Evolutionary conservation across 2,797 vertebrate genomes (phyloP), one percentile per base, ranked within the genome.

Genomic region (Crenuchus spilurus): DNA sequence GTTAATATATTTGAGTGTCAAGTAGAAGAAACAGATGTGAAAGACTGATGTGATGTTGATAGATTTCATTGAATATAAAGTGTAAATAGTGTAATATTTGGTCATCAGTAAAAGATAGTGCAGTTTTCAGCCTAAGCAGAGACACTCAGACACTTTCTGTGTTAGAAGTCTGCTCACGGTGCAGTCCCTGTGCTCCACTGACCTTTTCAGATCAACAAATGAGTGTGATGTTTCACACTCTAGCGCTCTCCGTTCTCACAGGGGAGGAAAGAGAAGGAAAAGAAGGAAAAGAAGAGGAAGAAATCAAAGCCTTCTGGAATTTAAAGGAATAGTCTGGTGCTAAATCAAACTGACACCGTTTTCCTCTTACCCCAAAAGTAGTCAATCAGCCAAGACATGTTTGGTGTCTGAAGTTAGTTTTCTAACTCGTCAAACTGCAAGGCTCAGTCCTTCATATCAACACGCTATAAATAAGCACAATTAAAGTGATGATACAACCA

Each of bases 191-290:
- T 60, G 42, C 68, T 72, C 63, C 33, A 61, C 35, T 54, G 66
- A 78, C 72, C 81, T 73, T 82, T 79, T 46, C 49, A 72, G 72
- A 72, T 60, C 72, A 77, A 49, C 42, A 44, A 39, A 37, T 55
- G 52, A 75, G 42, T 20, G 68, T 49, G 35, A 71, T 20, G 44
- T 70, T 71, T 75, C 48, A 75, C 51, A 78, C 69, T 65, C 66
- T 48, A 51, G 35, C 49, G 13, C 61, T 33, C 51, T 26, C 44
- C 39, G 33, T 28, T 61, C 70, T 67, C 18, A 41, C 37, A 31
- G n/a, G 14, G n/a, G 44, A 70, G 41, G 28, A 54, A 41, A 7
- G 35, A 61, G 66, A 37, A 22, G 10, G 62, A 63, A 55, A 72
- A 37, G 14, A 44, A 49, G 6, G 16, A 41, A 39, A 42, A 41